Base-by-base conservation (phyloP, 2,113 vertebrate species). In the Ammospiza caudacuta region DNA sequence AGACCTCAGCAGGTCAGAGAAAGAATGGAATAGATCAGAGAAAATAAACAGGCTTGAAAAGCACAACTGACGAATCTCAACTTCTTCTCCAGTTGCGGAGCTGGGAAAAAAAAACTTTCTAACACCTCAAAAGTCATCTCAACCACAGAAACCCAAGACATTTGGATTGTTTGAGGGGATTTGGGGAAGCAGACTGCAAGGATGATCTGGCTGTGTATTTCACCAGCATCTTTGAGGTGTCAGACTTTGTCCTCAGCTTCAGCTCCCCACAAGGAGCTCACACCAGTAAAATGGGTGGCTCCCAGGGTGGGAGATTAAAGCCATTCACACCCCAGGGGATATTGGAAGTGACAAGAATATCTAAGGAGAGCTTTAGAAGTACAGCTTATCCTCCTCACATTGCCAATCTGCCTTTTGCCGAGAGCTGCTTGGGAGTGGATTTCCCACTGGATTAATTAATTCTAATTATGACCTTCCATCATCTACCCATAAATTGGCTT, bases 401-500 rank as follows among this genome's bases (percentile, higher is more conserved):
- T 87, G 86, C 92, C 89, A 90, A 21, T 83, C 89, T 90, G 64
- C 52, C 86, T 95, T 92, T 90, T 22, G 31, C 94, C 86, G 73
- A 90, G 89, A 90, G 80, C 72, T 96, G 90, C 92, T 88, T 70
- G 79, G 92, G 80, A 96, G 87, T 77, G 73, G 72, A 95, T 92
- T 94, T 97, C 95, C 95, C 92, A 63, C 68, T 81, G 96, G 96
- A 95, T 94, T 97, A 96, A 97, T 97, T 97, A 93, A 97, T 95
- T 95, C 94, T 93, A 89, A 96, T 96, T 96, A 96, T 92, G 96
- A 87, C 94, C 94, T 94, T 93, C 92, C 94, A 94, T 97, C 94
- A 95, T 96, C 94, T 96, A 92, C 39, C 66, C 94, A 89, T 89
- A 96, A 97, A 96, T 95, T 93, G 92, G 83, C 73, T 93, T 95